Evolutionary conservation across 1,140 invertebrate genomes (phyloP).

Genomic region (Ylistrum balloti): DNA sequence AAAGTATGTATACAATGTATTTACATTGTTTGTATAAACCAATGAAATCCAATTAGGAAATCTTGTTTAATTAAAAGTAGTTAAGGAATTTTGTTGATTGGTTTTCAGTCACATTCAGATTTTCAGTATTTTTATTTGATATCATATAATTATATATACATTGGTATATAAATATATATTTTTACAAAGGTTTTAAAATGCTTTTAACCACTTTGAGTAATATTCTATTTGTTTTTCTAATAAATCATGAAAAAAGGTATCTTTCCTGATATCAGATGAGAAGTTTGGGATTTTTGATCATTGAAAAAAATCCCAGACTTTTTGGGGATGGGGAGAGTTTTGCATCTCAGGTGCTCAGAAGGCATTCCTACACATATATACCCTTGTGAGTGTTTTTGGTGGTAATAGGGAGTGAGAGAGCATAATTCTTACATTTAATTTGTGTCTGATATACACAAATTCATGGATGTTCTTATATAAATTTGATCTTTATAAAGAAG

Average conservation of each 20-base stretch:
- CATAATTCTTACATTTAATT: background rate
- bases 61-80: no score
- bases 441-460: background rate
- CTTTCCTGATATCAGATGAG: no score
- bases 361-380: background rate
- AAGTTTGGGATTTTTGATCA: background rate
- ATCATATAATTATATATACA: background rate
- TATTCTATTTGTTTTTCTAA: background rate
- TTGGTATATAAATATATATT: background rate
- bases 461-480: background rate
- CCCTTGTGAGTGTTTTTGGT: background rate
- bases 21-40: background rate
- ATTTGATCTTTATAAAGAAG: background rate
- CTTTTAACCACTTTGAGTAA: background rate
- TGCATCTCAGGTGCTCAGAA: background rate
- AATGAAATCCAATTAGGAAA: background rate
- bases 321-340: no score
- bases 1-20: background rate
- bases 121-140: background rate
- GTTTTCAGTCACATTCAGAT: background rate
- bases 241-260: background rate
- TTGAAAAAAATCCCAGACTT: background rate
- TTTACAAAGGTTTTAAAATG: background rate
- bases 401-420: background rate
- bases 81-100: no score